phyloP scores from a whole-genome alignment of 2,797 vertebrate species.

The Poeciliopsis gracilis region DNA sequence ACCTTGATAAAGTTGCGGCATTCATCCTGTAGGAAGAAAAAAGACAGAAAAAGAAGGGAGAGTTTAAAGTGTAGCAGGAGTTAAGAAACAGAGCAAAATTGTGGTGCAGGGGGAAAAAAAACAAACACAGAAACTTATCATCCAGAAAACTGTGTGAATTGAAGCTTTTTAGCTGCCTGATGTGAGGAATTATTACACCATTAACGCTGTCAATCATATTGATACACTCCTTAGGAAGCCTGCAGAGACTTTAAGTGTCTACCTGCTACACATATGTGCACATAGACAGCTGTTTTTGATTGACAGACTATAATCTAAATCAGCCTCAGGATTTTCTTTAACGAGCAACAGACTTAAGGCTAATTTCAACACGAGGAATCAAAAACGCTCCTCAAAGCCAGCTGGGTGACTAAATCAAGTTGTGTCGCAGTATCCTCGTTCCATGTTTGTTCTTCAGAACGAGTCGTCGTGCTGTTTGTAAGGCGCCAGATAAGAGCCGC shows the following conservation, averaged over 20 bases:
- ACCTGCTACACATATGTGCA: slow-evolving; percentile 14
- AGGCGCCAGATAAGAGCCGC: slow-evolving; percentile 21
- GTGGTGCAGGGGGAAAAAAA: slow-evolving; percentile 6
- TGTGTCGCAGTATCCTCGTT: slow-evolving; percentile 16
- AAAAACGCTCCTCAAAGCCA: slow-evolving; percentile 30
- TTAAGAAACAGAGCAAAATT: slow-evolving; percentile 22
- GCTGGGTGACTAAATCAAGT: slow-evolving; percentile 35
- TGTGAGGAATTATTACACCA: slow-evolving; percentile 71
- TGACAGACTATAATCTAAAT: slow-evolving; percentile 66
- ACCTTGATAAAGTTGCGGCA: slow-evolving; percentile 97
- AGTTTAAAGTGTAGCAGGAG: slow-evolving; percentile 29
- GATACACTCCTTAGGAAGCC: slow-evolving; percentile 52
- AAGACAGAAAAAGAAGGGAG: slow-evolving; percentile 7
- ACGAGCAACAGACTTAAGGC: slow-evolving; percentile 52
- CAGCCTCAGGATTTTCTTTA: slow-evolving; percentile 52
- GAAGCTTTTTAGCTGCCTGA: slow-evolving; percentile 65
- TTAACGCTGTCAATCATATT: slow-evolving; percentile 74
- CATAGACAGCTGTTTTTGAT: slow-evolving; percentile 38
- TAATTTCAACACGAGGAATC: slow-evolving; percentile 44
- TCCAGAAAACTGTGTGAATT: slow-evolving; percentile 54
- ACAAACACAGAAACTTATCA: slow-evolving; percentile 46
- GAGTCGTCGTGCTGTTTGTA: slow-evolving; percentile 7
- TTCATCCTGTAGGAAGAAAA: slow-evolving; percentile 82
- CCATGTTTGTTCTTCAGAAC: slow-evolving; percentile 23
- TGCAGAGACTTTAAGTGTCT: slow-evolving; percentile 48